Evolutionary conservation across 2,888 invertebrate species (phyloP), one percentile per base, ranked within the genome.

Genomic region (Capitulum mitella): DNA sequence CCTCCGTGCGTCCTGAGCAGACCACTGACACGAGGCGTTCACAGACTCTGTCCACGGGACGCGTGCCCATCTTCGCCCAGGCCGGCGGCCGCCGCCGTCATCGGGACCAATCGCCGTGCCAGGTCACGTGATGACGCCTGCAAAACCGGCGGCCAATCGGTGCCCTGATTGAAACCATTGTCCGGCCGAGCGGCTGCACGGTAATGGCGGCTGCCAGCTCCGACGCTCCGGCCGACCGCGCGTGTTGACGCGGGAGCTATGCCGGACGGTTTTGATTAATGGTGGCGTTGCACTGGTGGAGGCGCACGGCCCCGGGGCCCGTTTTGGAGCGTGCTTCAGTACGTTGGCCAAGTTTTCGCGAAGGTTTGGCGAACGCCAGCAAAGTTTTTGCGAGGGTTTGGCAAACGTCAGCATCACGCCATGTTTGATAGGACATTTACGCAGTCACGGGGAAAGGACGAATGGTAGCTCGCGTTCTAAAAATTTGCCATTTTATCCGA

Each of bases 121-220:
- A 12, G 64, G 64, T 64, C 64, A 64, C 64, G 64, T 64, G 64
- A 34, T 34, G 10, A 34, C 29, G 29, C 2, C 19, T 34, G 34
- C 64, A 64, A 32, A 29, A 34, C 10, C 34, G 64, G 34, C 64
- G 64, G 34, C 64, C 64, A 64, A 64, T 64, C 64, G 64, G 34
- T 64, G 64, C 14, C 6, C 64, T 64, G 64, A 64, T 64, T 64
- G 64, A 64, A 64, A 64, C 34, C 34, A 64, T 64, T 64, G 64
- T 64, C 64, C 34, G 32, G 8, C 64, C 19, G 32, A 32, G 34
- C 34, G 3, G 19, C 61, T 5, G 64, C 34, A 64, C 34, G 64
- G 64, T 64, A 64, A 64, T 64, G 64, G 16, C 22, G 51, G 34
- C 34, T 34, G 64, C n/a, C 61, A 16, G 34, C 64, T 32, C 34